Base-by-base conservation (phyloP, 1,140 invertebrate species). In the Drosophila parvula region DNA sequence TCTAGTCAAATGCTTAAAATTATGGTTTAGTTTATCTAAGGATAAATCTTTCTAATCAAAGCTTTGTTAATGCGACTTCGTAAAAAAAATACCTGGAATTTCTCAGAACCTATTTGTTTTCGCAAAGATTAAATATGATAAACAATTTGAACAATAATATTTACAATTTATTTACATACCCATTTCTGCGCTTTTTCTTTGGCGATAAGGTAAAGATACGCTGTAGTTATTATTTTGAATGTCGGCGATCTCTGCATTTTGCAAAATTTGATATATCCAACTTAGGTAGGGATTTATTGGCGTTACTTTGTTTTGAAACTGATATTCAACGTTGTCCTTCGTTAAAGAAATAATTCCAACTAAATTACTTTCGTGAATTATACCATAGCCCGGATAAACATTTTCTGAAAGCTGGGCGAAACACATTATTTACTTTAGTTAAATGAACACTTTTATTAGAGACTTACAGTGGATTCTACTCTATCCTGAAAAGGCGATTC, bases 201-300 rank as follows among this genome's bases (percentile, higher is more conserved):
- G 40, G 11, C 36, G 73, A 59, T 76, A 76, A 36, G 74, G 74
- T 22, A 76, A 43, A 4, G 74, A 76, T 38, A 40, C 41, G 10
- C 43, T 76, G n/a, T 44, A 76, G 32, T 55, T 60, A 12, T 55
- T 44, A 12, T 38, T 68, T 27, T 55, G 10, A 12, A 76, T 55
- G 48, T 76, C 74, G 12, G 47, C 36, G 9, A 56, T 44, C 32
- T 76, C 74, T 6, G 63, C 55, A 9, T 48, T 45, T 58, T 76
- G 53, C 34, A 76, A 18, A 55, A 77, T 76, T 27, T n/a, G 11
- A 55, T 77, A 77, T 43, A 77, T 77, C 74, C 74, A 76, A 32
- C 48, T 47, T 2, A 68, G 47, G 16, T 77, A 77, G 2, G 62
- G 43, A 28, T 18, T 56, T 36, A 77, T 28, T 47, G 27, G 34